phyloP scores from a whole-genome alignment of 2,888 invertebrate species.

The Didymodactylos carnosus region DNA sequence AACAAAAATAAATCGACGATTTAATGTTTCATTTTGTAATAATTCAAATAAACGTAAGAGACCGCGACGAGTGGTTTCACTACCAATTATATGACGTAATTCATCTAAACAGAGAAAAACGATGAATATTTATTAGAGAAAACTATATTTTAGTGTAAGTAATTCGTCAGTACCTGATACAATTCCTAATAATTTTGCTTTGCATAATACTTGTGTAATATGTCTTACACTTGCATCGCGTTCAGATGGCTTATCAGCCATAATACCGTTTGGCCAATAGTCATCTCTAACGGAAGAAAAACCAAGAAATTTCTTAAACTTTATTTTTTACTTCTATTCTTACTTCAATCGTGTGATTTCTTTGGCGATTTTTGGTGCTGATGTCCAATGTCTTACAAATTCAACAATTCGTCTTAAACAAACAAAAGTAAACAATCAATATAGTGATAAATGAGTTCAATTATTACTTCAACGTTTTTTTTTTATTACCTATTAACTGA shows the following conservation, averaged over 20 bases:
- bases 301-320: background rate
- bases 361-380: constrained; percentile 65
- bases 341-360: constrained; percentile 67
- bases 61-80: constrained; percentile 63
- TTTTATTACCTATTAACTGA: constrained; percentile 46
- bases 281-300: constrained; percentile 33
- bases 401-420: constrained; percentile 54
- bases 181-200: constrained; percentile 59
- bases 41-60: constrained; percentile 63
- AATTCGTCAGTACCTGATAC: constrained; percentile 57
- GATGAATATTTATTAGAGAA: background rate
- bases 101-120: constrained; percentile 50
- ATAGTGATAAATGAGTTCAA: background rate
- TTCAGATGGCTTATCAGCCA: constrained; percentile 39
- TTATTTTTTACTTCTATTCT: constrained; percentile 16
- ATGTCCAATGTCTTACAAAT: constrained; percentile 62
- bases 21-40: constrained; percentile 64
- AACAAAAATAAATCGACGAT: constrained; percentile 60
- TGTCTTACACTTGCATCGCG: constrained; percentile 45
- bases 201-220: constrained; percentile 62
- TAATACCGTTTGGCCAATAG: constrained; percentile 42
- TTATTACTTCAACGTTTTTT: background rate
- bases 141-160: background rate
- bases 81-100: constrained; percentile 65
- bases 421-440: background rate